A percentile compares a stretch with the other conserved stretches of the same genome.
Evolutionary conservation across 2,888 invertebrate species (phyloP).

Genomic region (Oscheius sp.): DNA sequence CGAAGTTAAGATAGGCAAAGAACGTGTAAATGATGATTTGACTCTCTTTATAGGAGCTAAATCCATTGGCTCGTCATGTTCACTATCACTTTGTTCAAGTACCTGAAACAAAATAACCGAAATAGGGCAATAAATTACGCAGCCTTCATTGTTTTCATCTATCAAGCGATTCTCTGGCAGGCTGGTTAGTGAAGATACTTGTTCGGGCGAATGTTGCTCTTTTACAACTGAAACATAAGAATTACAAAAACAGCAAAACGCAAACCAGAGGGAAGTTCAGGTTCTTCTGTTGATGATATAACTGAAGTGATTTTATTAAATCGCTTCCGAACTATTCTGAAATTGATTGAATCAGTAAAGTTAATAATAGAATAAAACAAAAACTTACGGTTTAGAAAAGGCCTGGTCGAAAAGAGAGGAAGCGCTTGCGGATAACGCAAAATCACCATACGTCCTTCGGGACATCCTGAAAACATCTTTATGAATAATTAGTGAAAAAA

Average conservation of each 20-base stretch:
- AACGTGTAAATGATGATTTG: too few relatives aligned
- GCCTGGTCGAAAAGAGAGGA: conserved; percentile 45
- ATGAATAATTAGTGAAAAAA: too few relatives aligned
- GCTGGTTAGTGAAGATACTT: conserved; percentile 52
- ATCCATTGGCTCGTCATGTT: conserved; percentile 19
- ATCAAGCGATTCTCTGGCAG: conserved; percentile 52
- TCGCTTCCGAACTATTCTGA: conserved; percentile 6
- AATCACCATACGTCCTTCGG: conserved; percentile 34
- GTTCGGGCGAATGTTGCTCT: conserved; percentile 23
- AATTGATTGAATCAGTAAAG: too few relatives aligned
- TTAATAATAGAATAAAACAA: too few relatives aligned
- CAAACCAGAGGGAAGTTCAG: conserved; percentile 36
- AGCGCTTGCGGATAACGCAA: conserved; percentile 2
- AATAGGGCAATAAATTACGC: background rate
- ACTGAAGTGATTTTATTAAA: conserved; percentile 1
- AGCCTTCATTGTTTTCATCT: conserved; percentile 38
- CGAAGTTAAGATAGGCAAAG: too few relatives aligned
- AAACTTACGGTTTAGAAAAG: conserved; percentile 56
- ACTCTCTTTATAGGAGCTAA: too few relatives aligned
- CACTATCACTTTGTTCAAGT: conserved; percentile 21
- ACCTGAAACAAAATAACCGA: too few relatives aligned
- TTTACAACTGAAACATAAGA: too few relatives aligned
- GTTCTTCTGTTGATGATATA: conserved; percentile 31
- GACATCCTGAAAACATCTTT: too few relatives aligned
- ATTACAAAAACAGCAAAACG: too few relatives aligned